Percentiles rank a stretch among this genome's conserved stretches.
Evolutionary conservation across 2,888 invertebrate species (phyloP).

Genomic region (Arenicola marina): DNA sequence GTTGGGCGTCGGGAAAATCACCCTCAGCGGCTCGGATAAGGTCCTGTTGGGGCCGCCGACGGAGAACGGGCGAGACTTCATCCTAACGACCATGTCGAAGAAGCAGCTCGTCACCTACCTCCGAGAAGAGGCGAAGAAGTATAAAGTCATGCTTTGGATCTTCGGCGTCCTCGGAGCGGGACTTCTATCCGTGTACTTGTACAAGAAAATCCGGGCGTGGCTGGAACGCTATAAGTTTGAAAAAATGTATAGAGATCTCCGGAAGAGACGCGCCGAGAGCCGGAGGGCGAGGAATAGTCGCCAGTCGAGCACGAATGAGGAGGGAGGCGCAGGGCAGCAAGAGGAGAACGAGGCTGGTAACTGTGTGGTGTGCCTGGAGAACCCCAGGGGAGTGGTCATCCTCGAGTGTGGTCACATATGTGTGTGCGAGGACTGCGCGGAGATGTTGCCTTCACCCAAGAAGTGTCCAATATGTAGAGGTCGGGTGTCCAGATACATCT

Average conservation of each 20-base stretch:
- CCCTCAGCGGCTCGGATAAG: constrained; percentile 67
- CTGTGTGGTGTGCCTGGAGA: constrained; percentile 84
- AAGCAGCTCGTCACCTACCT: constrained; percentile 75
- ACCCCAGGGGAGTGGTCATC: constrained; percentile 84
- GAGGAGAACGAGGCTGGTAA: constrained; percentile 61
- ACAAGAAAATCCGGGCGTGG: constrained; percentile 52
- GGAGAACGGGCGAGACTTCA: constrained; percentile 67
- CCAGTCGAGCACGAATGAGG: not conserved
- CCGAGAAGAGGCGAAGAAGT: constrained; percentile 69
- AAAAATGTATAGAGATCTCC: not conserved
- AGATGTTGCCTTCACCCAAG: constrained; percentile 68
- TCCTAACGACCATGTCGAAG: constrained; percentile 79
- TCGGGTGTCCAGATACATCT: constrained; percentile 71
- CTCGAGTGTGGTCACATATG: constrained; percentile 90
- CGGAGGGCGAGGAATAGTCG: not conserved
- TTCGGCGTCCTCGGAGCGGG: constrained; percentile 67
- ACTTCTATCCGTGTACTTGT: constrained; percentile 66
- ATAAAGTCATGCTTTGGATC: constrained; percentile 65
- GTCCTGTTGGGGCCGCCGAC: constrained; percentile 72
- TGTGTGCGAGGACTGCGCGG: constrained; percentile 83
- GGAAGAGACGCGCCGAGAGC: not conserved
- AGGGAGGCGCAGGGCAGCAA: too few species aligned
- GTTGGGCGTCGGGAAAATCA: constrained; percentile 79
- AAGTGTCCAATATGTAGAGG: constrained; percentile 82
- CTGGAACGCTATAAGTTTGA: constrained; percentile 12